phyloP scores from a whole-genome alignment of 2,888 invertebrate species.

The Malacosoma neustria region DNA sequence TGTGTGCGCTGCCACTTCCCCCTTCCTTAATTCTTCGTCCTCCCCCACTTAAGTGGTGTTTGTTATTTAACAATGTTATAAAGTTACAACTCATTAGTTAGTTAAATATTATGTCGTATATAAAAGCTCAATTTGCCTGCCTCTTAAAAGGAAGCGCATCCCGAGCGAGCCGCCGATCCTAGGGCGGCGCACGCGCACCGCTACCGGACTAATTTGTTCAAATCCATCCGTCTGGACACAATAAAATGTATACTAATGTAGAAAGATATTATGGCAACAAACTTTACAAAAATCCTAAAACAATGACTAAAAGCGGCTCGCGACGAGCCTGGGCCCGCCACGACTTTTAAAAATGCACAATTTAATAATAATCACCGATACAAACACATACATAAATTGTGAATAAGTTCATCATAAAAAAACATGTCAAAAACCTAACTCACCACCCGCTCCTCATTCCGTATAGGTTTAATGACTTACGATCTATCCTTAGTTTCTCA shows the following conservation, averaged over 20 bases:
- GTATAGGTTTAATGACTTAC: conserved; percentile 74
- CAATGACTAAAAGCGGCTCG: conserved; percentile 73
- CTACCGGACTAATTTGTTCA: conserved; percentile 71
- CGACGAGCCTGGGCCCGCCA: conserved; percentile 59
- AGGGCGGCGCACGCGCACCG: conserved; percentile 38
- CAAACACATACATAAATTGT: conserved; percentile 73
- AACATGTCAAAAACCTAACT: conserved; percentile 68
- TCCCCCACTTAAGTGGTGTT: too few relatives aligned
- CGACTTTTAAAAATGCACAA: conserved; percentile 71
- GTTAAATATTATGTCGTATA: too few relatives aligned
- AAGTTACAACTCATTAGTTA: too few relatives aligned
- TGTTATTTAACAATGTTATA: too few relatives aligned
- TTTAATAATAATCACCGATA: conserved; percentile 73
- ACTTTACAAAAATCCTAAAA: conserved; percentile 74
- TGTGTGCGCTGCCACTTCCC: too few relatives aligned
- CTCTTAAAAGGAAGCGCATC: conserved; percentile 40
- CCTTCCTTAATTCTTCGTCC: too few relatives aligned
- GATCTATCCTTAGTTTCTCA: conserved; percentile 69
- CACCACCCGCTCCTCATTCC: conserved; percentile 45
- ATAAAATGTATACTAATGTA: conserved; percentile 70
- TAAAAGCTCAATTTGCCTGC: too few relatives aligned
- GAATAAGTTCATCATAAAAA: conserved; percentile 73
- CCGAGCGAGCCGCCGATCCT: conserved; percentile 34
- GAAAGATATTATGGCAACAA: conserved; percentile 75
- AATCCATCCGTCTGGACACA: conserved; percentile 67